Conservation (phyloP, 1,140 invertebrate species). For the Adoxophyes honmai region DNA sequence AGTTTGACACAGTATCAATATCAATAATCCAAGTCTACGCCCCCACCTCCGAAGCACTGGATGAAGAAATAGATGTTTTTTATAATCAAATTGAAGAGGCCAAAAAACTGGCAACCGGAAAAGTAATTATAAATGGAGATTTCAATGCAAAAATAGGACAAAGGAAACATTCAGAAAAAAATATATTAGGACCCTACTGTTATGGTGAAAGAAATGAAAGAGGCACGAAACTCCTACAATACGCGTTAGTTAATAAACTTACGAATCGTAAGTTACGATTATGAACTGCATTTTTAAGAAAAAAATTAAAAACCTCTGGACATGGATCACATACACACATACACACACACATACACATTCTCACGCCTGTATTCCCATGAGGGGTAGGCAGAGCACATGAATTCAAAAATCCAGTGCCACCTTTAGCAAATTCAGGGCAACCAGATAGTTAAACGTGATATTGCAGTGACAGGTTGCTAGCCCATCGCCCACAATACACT, state of each 20-base stretch:
- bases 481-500: too few species aligned
- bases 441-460: too few species aligned
- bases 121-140: conserved; percentile 24
- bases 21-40: conserved; percentile 27
- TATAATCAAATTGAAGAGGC: conserved; percentile 25
- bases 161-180: conserved; percentile 22
- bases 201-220: conserved; percentile 30
- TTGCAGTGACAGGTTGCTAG: too few species aligned
- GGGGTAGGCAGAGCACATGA: too few species aligned
- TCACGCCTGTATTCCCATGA: too few species aligned
- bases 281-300: conserved; percentile 33
- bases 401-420: too few species aligned
- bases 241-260: conserved; percentile 25
- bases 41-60: conserved; percentile 19
- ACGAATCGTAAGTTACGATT: conserved; percentile 31
- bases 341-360: too few species aligned
- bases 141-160: conserved; percentile 27
- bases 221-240: conserved; percentile 29
- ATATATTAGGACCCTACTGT: conserved; percentile 18
- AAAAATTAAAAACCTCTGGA: conserved; percentile 30
- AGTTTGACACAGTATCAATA: conserved; percentile 17
- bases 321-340: too few species aligned
- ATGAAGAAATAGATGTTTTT: conserved; percentile 25
- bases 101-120: conserved; percentile 11
- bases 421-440: too few species aligned